phyloP scores from a whole-genome alignment of 2,797 vertebrate species.

The Gambusia yucatana region DNA sequence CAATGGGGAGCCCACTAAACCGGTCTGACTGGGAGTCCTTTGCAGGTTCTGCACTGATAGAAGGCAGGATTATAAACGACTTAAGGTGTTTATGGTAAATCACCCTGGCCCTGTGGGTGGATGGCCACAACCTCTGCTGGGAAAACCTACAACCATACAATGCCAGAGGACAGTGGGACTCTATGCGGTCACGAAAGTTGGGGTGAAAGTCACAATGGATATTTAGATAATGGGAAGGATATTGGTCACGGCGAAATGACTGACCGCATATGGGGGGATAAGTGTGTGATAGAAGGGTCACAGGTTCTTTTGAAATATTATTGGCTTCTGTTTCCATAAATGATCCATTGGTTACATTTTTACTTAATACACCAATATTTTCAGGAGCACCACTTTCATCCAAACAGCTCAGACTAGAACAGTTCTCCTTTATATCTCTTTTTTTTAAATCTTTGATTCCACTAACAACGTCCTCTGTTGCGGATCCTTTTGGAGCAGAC shows the following conservation, averaged over 20 bases:
- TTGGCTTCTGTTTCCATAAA: constrained; percentile 62
- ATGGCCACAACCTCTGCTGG: constrained; percentile 93
- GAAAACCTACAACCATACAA: constrained; percentile 98
- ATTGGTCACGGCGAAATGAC: constrained; percentile 94
- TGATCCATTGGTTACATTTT: constrained; percentile 65
- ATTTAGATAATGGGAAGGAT: constrained; percentile 96
- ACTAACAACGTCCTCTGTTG: constrained; percentile 83
- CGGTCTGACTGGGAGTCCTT: constrained; percentile 84
- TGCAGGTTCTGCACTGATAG: constrained; percentile 71
- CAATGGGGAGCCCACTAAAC: constrained; percentile 91
- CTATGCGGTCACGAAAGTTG: constrained; percentile 98
- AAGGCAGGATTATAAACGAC: constrained; percentile 92
- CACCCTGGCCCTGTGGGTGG: constrained; percentile 86
- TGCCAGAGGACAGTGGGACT: constrained; percentile 94
- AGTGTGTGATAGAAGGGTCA: constrained; percentile 71
- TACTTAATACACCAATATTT: constrained; percentile 61
- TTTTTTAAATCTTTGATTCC: constrained; percentile 83
- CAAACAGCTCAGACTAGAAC: constrained; percentile 86
- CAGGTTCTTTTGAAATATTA: constrained; percentile 71
- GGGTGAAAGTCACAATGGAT: constrained; percentile 98
- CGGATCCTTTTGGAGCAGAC: constrained; percentile 60
- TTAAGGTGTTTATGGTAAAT: constrained; percentile 91
- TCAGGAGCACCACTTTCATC: constrained; percentile 69
- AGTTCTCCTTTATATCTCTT: constrained; percentile 66
- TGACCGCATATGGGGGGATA: constrained; percentile 94